Evolutionary conservation across 2,888 invertebrate species (phyloP).

Genomic region (Lydus trimaculatus): DNA sequence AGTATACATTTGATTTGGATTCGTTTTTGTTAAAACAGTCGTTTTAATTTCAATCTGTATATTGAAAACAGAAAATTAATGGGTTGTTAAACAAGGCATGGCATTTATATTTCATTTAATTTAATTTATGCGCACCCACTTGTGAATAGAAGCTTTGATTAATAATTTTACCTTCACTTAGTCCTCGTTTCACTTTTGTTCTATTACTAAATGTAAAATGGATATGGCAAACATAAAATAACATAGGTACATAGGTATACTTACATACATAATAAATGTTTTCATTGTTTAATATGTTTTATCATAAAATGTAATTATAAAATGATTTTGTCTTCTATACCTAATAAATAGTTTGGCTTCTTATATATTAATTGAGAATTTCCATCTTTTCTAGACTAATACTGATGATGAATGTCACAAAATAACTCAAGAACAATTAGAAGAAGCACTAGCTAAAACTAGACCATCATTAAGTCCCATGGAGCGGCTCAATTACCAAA

Average conservation of each 20-base stretch:
- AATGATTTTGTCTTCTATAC: not conserved
- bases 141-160: slow-evolving; percentile 41
- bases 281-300: not conserved
- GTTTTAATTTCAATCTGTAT: slow-evolving; percentile 44
- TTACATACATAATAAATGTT: slow-evolving; percentile 3
- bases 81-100: slow-evolving; percentile 27
- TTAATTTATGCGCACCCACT: slow-evolving; percentile 36
- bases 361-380: slow-evolving; percentile 1
- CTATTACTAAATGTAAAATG: not conserved
- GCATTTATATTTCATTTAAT: slow-evolving; percentile 37
- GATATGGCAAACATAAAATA: not conserved
- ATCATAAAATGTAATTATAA: not conserved
- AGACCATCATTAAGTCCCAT: slow-evolving; percentile 77
- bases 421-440: slow-evolving; percentile 69
- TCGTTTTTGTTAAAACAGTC: slow-evolving; percentile 44
- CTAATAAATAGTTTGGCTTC: not conserved
- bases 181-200: slow-evolving; percentile 29
- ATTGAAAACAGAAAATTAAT: slow-evolving; percentile 32
- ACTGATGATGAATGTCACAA: slow-evolving; percentile 24
- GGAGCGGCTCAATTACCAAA: slow-evolving; percentile 76
- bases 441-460: slow-evolving; percentile 72
- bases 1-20: slow-evolving; percentile 41
- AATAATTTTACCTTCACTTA: slow-evolving; percentile 34
- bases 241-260: too few species aligned
- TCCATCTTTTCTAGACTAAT: slow-evolving; percentile 10